A percentile compares a stretch with the other conserved stretches of the same genome.
Conservation (phyloP, 2,113 vertebrate genomes). For the Ceyx margarethae region DNA sequence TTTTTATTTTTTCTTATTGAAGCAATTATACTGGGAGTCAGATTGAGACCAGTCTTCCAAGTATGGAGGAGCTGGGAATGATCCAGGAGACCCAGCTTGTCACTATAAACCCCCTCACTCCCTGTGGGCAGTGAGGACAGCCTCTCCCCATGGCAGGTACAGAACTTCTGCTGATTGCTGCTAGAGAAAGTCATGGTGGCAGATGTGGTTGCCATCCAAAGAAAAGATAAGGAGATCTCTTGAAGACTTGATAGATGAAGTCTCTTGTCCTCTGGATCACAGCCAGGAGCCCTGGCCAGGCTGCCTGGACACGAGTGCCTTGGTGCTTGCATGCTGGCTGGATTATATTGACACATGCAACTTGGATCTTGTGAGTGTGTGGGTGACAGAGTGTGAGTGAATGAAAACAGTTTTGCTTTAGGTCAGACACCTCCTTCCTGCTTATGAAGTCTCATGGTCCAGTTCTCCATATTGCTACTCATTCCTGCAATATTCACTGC, state of each 20-base stretch:
- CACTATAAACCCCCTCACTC: accelerated
- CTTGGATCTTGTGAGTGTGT: not conserved
- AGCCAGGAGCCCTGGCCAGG: not conserved
- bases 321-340: accelerated
- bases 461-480: not conserved
- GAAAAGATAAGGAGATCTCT: not conserved
- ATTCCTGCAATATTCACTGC: not conserved
- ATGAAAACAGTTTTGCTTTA: not conserved
- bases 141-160: not conserved
- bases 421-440: not conserved
- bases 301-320: accelerated
- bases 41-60: not conserved
- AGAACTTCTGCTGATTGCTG: not conserved
- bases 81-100: not conserved
- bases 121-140: accelerated
- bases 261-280: not conserved
- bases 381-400: not conserved
- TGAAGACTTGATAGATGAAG: not conserved
- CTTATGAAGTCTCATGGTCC: not conserved
- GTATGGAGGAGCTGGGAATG: not conserved
- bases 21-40: not conserved
- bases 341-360: accelerated
- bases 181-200: accelerated
- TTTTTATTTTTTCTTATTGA: not conserved
- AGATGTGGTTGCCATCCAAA: not conserved